Evolutionary conservation across 2,113 vertebrate genomes (phyloP).

Genomic region (Campylomormyrus tamandua): DNA sequence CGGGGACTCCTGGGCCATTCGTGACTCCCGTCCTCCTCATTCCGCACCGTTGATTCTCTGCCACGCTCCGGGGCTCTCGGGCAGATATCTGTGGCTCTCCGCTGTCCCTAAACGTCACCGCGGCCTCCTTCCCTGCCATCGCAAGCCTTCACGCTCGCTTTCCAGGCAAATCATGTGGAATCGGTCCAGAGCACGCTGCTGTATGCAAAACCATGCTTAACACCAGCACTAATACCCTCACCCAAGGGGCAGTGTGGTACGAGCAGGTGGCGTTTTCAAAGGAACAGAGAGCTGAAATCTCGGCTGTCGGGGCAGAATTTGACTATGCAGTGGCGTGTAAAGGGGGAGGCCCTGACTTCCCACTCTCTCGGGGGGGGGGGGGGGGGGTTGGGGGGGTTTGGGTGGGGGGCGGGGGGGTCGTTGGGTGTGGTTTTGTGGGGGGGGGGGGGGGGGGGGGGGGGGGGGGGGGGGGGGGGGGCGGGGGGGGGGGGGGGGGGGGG

Average conservation of each 20-base stretch:
- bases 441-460: not conserved
- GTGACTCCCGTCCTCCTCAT: not conserved
- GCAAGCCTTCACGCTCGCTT: slow-evolving; percentile 36
- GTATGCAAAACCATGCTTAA: slow-evolving; percentile 50
- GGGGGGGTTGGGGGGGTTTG: no score
- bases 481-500: not conserved
- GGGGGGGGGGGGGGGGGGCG: not conserved
- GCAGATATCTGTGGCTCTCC: not conserved
- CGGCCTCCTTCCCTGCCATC: not conserved
- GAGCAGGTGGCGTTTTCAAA: slow-evolving; percentile 56
- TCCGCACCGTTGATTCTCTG: not conserved
- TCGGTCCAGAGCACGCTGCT: slow-evolving; percentile 39
- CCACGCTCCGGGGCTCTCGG: not conserved
- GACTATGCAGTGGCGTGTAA: slow-evolving; percentile 42
- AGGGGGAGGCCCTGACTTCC: not conserved
- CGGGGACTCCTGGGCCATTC: not conserved
- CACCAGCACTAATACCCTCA: slow-evolving; percentile 41
- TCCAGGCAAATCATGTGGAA: slow-evolving; percentile 16
- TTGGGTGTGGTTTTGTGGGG: no score
- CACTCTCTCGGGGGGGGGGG: not conserved
- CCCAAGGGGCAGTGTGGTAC: slow-evolving; percentile 34
- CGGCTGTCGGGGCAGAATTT: slow-evolving; percentile 48
- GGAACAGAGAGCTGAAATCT: slow-evolving; percentile 37
- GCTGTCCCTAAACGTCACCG: not conserved
- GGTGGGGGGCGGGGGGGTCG: no score